phyloP scores from a whole-genome alignment of 2,888 invertebrate species.

The Nomada hirtipes region DNA sequence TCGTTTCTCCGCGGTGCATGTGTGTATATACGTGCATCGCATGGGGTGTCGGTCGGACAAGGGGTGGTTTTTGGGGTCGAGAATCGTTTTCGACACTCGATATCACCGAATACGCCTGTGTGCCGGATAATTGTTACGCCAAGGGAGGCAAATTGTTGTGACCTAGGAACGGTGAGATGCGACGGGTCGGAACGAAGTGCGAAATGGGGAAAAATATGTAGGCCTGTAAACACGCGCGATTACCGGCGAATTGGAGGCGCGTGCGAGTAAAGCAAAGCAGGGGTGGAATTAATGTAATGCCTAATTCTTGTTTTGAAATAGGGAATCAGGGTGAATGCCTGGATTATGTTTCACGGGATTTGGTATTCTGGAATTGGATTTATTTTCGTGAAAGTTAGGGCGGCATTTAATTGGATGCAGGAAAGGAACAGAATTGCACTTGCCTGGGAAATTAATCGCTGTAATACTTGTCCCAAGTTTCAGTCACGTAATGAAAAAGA shows the following conservation, averaged over 20 bases:
- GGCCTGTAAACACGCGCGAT: background rate
- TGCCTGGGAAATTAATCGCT: no score
- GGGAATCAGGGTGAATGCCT: background rate
- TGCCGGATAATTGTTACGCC: slow-evolving; percentile 24
- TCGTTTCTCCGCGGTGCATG: no score
- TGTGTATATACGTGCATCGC: no score
- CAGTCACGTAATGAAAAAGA: no score
- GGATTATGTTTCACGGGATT: no score
- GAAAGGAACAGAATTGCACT: no score
- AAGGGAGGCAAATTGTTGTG: background rate
- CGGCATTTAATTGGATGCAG: no score
- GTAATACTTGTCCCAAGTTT: no score
- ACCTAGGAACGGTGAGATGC: slow-evolving; percentile 2
- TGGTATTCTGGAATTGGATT: background rate
- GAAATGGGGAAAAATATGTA: slow-evolving; percentile 5
- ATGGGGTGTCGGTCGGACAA: background rate
- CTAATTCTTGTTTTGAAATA: background rate
- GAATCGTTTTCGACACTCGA: slow-evolving; percentile 9
- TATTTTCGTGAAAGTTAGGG: no score
- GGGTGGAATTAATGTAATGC: background rate
- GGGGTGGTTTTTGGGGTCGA: background rate
- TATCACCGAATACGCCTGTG: background rate
- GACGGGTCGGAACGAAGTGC: background rate
- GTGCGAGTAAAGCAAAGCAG: background rate
- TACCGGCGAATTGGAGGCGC: background rate